Evolutionary conservation across 2,113 vertebrate species (phyloP).

Genomic region (Paracanthobrama guichenoti): DNA sequence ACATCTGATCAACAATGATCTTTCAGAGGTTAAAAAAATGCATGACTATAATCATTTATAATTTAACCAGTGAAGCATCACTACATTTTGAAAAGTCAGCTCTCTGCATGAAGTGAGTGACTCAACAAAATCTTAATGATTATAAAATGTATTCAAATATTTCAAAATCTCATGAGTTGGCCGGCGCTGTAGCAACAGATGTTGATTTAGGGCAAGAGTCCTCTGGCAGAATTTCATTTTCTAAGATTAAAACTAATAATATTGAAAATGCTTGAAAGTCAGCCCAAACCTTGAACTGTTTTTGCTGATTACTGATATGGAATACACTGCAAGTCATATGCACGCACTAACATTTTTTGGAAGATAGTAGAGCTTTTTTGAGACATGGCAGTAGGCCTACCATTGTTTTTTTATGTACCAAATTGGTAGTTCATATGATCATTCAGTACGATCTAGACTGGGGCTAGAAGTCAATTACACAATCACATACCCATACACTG

Average conservation of each 20-base stretch:
- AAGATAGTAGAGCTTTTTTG: neutral
- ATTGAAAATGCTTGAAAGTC: conserved; percentile 9
- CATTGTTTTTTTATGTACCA: neutral
- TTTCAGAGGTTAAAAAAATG: neutral
- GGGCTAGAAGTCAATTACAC: neutral
- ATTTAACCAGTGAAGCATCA: neutral
- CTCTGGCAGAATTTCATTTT: conserved; percentile 27
- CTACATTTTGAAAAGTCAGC: neutral
- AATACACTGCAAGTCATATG: neutral
- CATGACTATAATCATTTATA: neutral
- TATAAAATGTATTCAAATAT: conserved; percentile 7
- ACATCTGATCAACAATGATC: too few species aligned
- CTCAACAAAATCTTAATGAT: conserved; percentile 2
- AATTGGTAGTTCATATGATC: neutral
- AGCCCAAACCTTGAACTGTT: conserved; percentile 13
- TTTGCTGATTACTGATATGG: neutral
- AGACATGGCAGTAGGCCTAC: neutral
- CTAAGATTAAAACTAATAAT: conserved; percentile 22
- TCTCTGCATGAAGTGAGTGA: neutral
- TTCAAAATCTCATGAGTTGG: neutral
- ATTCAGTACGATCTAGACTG: neutral
- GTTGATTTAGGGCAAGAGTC: neutral
- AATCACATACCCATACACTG: neutral
- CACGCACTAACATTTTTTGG: neutral
- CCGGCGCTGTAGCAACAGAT: neutral